These are phyloP conservation scores for Lasioglossum leucozonium DNA, from an alignment of 2,888 invertebrate species.

Conservation along the genomic window DNA sequence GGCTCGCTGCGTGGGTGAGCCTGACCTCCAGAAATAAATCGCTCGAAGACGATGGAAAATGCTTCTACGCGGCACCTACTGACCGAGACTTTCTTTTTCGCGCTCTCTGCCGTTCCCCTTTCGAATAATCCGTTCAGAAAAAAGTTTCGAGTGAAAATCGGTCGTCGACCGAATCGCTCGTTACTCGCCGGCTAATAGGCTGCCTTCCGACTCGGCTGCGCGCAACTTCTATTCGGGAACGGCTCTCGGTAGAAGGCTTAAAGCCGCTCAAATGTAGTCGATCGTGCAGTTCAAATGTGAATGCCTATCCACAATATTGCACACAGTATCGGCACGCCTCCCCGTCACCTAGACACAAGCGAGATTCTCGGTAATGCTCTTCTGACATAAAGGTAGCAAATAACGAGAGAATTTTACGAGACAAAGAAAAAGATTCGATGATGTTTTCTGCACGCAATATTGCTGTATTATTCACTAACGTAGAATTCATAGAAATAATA, in stretches of 20 bases:
- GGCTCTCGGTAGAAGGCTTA: background rate
- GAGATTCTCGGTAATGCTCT: too few relatives aligned
- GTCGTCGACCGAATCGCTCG: slow-evolving; percentile 10
- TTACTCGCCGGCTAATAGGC: slow-evolving; percentile 2
- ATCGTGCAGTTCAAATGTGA: too few relatives aligned
- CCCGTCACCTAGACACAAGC: too few relatives aligned
- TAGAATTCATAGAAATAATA: too few relatives aligned
- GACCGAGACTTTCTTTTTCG: slow-evolving; percentile 67
- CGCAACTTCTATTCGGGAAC: background rate
- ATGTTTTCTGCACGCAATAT: too few relatives aligned
- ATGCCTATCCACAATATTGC: too few relatives aligned
- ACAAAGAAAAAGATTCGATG: too few relatives aligned
- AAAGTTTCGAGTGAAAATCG: slow-evolving; percentile 15
- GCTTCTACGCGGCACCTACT: slow-evolving; percentile 67
- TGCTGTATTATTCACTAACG: too few relatives aligned
- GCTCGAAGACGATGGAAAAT: slow-evolving; percentile 70
- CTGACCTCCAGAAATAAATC: slow-evolving; percentile 62
- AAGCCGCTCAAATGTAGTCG: too few relatives aligned
- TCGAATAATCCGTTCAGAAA: slow-evolving; percentile 16
- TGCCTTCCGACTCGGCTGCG: background rate
- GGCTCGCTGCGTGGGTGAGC: slow-evolving; percentile 57
- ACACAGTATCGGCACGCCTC: too few relatives aligned
- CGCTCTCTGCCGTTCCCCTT: slow-evolving; percentile 9
- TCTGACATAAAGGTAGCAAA: too few relatives aligned
- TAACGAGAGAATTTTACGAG: too few relatives aligned